Evolutionary conservation across 2,888 invertebrate species (phyloP).

Genomic region (Xylophagus ater): DNA sequence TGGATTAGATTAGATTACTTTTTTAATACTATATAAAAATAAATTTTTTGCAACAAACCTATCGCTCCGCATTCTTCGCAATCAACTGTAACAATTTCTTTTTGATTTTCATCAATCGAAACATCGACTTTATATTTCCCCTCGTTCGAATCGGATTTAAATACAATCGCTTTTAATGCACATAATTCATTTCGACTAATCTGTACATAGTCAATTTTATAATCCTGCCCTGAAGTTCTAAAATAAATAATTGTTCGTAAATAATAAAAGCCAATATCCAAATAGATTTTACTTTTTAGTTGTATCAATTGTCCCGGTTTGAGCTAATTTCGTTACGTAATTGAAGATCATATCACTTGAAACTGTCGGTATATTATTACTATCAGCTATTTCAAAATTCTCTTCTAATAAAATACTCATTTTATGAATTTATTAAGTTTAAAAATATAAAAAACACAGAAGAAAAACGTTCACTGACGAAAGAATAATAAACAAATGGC

Average conservation of each 20-base stretch:
- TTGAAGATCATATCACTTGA: constrained; percentile 30
- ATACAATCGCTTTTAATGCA: constrained; percentile 29
- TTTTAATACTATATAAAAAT: neutral
- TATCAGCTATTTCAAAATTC: constrained; percentile 33
- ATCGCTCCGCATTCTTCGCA: constrained; percentile 25
- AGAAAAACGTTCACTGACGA: no score
- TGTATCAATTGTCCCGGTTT: neutral
- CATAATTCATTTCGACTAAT: constrained; percentile 23
- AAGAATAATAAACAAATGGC: no score
- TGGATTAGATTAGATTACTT: neutral
- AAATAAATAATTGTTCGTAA: neutral
- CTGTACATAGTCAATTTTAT: constrained; percentile 33
- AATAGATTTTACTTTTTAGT: neutral
- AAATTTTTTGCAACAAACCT: neutral
- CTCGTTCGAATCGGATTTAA: constrained; percentile 22
- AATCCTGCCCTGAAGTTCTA: constrained; percentile 18
- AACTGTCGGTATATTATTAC: constrained; percentile 28
- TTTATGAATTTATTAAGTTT: no score
- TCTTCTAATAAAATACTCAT: constrained; percentile 29
- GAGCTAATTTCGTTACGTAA: constrained; percentile 25
- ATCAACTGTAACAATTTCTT: constrained; percentile 23
- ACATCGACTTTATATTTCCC: constrained; percentile 23
- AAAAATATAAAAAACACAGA: no score
- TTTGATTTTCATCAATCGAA: constrained; percentile 22
- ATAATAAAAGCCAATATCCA: neutral